Evolutionary conservation across 2,888 invertebrate genomes (phyloP).

Genomic region (Flexamia atlantica): DNA sequence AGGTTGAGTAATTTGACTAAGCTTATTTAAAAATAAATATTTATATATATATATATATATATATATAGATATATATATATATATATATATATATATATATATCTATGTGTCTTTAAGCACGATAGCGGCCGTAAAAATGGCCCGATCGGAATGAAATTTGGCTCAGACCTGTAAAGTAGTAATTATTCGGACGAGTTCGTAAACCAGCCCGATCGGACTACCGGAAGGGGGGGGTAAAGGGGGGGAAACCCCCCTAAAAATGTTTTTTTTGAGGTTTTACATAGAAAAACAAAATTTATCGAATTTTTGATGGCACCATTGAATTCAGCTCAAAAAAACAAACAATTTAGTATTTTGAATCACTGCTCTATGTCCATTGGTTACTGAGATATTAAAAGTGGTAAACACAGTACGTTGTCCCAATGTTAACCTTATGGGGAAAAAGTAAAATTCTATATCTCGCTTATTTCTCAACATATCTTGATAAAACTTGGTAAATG

Average conservation of each 20-base stretch:
- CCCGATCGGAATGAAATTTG: neutral
- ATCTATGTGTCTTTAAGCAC: neutral
- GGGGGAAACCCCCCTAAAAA: neutral
- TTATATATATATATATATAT: slow-evolving; percentile 5
- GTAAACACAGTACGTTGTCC: too few relatives aligned
- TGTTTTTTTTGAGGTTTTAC: neutral
- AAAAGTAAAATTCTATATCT: too few relatives aligned
- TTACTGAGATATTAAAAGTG: neutral
- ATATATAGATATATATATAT: slow-evolving; percentile 3
- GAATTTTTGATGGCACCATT: neutral
- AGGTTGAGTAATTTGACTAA: too few relatives aligned
- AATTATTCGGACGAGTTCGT: neutral
- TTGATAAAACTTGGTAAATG: too few relatives aligned
- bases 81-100: neutral
- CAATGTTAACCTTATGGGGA: neutral
- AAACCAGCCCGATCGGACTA: neutral
- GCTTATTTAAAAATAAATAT: neutral
- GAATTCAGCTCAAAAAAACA: neutral
- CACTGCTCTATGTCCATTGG: neutral
- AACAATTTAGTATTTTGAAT: neutral
- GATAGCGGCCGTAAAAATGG: neutral
- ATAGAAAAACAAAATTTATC: neutral
- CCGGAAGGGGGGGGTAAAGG: neutral
- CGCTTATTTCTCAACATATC: too few relatives aligned
- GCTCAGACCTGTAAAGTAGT: neutral